A percentile compares a stretch with the other conserved stretches of the same genome.
Conservation (phyloP, 2,888 invertebrate genomes). For the Tiphia femorata region DNA sequence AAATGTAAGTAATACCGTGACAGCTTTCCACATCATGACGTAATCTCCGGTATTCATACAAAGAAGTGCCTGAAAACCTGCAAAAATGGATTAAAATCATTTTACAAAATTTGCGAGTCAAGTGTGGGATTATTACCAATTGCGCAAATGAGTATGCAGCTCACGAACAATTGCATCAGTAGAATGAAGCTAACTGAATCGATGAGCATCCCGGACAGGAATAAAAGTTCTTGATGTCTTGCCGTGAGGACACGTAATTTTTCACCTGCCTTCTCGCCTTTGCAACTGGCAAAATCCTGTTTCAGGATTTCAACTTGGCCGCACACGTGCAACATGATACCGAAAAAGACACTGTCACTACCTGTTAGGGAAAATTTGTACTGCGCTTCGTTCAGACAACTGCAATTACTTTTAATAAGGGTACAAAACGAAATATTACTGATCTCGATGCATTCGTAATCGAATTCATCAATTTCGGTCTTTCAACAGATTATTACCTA, state of each 20-base stretch:
- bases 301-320: constrained; percentile 20
- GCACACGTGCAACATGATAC: constrained; percentile 9
- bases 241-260: background rate
- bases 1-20: background rate
- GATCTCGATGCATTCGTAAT: too few species aligned
- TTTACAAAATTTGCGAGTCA: too few species aligned
- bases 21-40: background rate
- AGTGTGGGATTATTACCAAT: constrained; percentile 22
- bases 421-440: too few species aligned
- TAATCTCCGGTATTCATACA: background rate
- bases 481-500: too few species aligned
- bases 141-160: constrained; percentile 6
- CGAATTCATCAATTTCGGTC: too few species aligned
- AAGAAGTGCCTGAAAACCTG: constrained; percentile 1
- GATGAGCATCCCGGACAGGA: background rate
- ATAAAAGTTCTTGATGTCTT: constrained; percentile 3
- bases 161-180: constrained; percentile 5
- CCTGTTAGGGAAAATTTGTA: too few species aligned
- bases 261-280: too few species aligned
- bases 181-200: constrained; percentile 8
- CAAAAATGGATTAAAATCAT: too few species aligned
- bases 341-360: constrained; percentile 15
- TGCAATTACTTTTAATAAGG: too few species aligned
- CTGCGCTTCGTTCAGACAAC: too few species aligned
- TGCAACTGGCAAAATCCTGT: background rate